Conservation (phyloP, 2,888 invertebrate genomes). For the Adelognathus sp. region DNA sequence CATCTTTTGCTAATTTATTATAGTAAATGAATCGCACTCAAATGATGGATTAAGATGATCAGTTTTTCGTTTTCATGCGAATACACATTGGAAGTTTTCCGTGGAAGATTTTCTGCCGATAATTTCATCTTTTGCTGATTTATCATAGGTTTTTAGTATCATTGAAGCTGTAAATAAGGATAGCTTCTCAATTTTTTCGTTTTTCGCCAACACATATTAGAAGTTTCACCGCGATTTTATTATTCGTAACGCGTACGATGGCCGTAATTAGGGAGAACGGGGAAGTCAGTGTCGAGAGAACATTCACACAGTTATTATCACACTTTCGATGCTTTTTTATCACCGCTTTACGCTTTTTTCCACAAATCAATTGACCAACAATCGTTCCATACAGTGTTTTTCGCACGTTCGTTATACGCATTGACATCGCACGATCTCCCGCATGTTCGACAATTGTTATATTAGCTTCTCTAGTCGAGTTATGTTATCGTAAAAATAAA, state of each 20-base stretch:
- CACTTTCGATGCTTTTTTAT: constrained; percentile 39
- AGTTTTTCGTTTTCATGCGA: no score
- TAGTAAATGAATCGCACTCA: no score
- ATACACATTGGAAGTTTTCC: no score
- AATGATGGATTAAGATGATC: no score
- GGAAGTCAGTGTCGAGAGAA: constrained; percentile 35
- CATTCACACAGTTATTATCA: constrained; percentile 14
- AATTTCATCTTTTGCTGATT: constrained; percentile 22
- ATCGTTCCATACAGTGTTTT: not conserved
- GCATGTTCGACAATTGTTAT: constrained; percentile 42
- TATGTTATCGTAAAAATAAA: not conserved
- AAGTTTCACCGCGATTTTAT: not conserved
- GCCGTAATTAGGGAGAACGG: constrained; percentile 2
- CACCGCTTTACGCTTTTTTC: constrained; percentile 11
- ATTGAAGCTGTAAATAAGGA: constrained; percentile 35
- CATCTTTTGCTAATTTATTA: no score
- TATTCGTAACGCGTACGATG: not conserved
- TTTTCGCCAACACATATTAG: not conserved
- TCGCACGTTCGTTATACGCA: constrained; percentile 9
- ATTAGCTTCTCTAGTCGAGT: constrained; percentile 44
- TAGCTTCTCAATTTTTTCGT: not conserved
- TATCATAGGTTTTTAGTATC: constrained; percentile 8
- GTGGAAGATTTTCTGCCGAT: not conserved
- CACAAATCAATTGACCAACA: not conserved
- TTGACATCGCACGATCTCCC: constrained; percentile 37